Percentiles rank a stretch among this genome's conserved stretches.
phyloP scores from a whole-genome alignment of 1,140 invertebrate genomes.

The Phymastichus coffea region DNA sequence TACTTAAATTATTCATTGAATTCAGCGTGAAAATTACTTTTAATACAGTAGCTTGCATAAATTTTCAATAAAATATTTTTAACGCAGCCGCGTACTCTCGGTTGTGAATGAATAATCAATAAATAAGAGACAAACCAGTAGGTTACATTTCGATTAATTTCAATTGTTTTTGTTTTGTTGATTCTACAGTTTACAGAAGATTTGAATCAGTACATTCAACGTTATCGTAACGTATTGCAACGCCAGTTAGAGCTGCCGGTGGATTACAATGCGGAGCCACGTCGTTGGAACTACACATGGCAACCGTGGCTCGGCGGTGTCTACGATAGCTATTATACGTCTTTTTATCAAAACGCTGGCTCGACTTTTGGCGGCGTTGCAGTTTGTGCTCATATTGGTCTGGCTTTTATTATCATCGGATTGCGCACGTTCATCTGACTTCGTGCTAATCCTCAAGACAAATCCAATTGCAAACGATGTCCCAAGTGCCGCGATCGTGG shows the following conservation, averaged over 20 bases:
- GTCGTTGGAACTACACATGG: slow-evolving; percentile 55
- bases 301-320: slow-evolving; percentile 48
- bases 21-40: too few relatives aligned
- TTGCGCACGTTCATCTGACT: slow-evolving; percentile 38
- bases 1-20: too few relatives aligned
- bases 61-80: too few relatives aligned
- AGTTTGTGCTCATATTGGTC: slow-evolving; percentile 38
- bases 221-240: slow-evolving; percentile 43
- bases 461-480: not conserved
- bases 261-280: slow-evolving; percentile 54
- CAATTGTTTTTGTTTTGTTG: too few relatives aligned
- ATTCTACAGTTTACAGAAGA: slow-evolving; percentile 38
- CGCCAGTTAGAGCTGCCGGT: slow-evolving; percentile 45
- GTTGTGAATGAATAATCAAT: too few relatives aligned
- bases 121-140: too few relatives aligned
- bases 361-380: slow-evolving; percentile 33
- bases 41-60: too few relatives aligned
- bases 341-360: slow-evolving; percentile 39
- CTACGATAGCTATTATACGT: slow-evolving; percentile 28
- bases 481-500: not conserved
- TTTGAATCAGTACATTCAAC: slow-evolving; percentile 49
- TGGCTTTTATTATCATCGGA: slow-evolving; percentile 35
- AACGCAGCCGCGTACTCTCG: too few relatives aligned
- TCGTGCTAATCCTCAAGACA: slow-evolving; percentile 5
- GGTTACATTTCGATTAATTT: too few relatives aligned